Percentiles rank a stretch among this genome's conserved stretches.
Conservation (phyloP, 2,888 invertebrate species). For the Leucophenga maculata region DNA sequence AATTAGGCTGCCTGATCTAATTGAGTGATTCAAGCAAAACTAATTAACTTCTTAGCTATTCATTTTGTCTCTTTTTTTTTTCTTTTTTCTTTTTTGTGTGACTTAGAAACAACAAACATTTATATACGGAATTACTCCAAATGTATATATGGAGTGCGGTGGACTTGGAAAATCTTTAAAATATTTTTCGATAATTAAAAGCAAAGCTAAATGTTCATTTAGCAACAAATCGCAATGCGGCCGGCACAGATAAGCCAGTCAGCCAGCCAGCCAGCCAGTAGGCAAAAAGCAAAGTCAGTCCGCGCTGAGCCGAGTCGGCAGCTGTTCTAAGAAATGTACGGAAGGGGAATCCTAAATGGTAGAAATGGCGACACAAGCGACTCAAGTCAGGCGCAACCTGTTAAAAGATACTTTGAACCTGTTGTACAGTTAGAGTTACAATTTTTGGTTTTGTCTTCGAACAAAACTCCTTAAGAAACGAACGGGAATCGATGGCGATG, state of each 20-base stretch:
- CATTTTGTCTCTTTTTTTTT: slow-evolving; percentile 36
- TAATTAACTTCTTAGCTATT: slow-evolving; percentile 54
- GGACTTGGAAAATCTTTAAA: slow-evolving; percentile 55
- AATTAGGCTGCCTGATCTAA: slow-evolving; percentile 46
- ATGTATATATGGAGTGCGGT: neutral
- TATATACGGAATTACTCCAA: no score
- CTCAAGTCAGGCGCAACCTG: slow-evolving; percentile 56
- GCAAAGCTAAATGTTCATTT: slow-evolving; percentile 28
- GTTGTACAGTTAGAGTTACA: slow-evolving; percentile 69
- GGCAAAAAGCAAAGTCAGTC: neutral
- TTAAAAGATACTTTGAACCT: slow-evolving; percentile 68
- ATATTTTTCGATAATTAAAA: slow-evolving; percentile 62
- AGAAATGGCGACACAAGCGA: neutral
- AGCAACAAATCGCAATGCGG: slow-evolving; percentile 19
- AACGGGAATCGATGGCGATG: slow-evolving; percentile 58
- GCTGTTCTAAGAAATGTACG: slow-evolving; percentile 1
- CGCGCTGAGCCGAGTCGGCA: neutral
- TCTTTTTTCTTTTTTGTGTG: no score
- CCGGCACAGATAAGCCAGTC: neutral
- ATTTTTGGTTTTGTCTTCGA: slow-evolving; percentile 39
- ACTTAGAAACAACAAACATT: no score
- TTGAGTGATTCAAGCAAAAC: slow-evolving; percentile 61
- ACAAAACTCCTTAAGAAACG: no score
- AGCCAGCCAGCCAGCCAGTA: no score
- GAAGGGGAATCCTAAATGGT: slow-evolving; percentile 31